Evolutionary conservation across 1,140 invertebrate species (phyloP).

Genomic region (Cydia strobilella): DNA sequence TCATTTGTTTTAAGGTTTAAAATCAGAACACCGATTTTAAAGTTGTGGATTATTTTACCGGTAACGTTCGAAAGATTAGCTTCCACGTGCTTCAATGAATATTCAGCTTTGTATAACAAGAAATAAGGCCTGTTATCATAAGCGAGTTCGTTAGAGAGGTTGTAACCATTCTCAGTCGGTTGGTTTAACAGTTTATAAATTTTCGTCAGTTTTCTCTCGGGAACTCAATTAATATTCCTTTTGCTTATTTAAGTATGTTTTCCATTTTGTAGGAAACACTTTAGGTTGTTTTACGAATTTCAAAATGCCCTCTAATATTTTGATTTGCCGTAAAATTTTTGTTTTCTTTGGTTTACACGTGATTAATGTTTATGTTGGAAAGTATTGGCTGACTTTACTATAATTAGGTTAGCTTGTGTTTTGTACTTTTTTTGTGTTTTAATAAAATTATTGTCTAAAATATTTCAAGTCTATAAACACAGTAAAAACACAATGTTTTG

Average conservation of each 20-base stretch:
- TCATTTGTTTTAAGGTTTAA: not conserved
- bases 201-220: not conserved
- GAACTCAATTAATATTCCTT: slow-evolving; percentile 4
- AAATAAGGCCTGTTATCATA: too few relatives aligned
- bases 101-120: too few relatives aligned
- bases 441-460: too few relatives aligned
- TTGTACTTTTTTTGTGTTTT: too few relatives aligned
- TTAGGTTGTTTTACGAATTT: not conserved
- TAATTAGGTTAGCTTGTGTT: too few relatives aligned
- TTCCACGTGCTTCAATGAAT: too few relatives aligned
- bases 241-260: not conserved
- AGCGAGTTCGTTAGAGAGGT: too few relatives aligned
- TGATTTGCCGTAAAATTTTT: not conserved
- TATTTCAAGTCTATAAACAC: too few relatives aligned
- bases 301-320: not conserved
- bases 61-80: too few relatives aligned
- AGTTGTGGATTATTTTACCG: not conserved
- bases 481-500: too few relatives aligned
- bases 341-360: not conserved
- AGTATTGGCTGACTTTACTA: too few relatives aligned
- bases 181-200: not conserved
- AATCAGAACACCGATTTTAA: not conserved
- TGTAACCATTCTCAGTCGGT: not conserved
- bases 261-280: not conserved
- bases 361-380: too few relatives aligned